Percentiles rank a stretch among this genome's conserved stretches.
phyloP scores from a whole-genome alignment of 1,140 invertebrate species.

The Tribolium castaneum region DNA sequence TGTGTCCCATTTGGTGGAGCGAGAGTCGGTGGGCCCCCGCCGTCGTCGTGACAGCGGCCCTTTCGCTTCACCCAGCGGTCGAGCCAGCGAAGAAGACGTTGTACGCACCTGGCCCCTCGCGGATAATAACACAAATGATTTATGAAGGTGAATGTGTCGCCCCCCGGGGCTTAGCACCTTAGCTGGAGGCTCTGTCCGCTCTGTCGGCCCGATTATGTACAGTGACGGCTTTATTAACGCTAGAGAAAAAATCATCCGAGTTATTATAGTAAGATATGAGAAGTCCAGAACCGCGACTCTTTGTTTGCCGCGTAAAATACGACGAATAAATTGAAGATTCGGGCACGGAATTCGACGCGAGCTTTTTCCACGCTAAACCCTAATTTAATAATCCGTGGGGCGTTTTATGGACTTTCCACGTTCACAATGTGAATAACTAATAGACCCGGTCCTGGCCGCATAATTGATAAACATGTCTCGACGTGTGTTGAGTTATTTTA shows the following conservation, averaged over 20 bases:
- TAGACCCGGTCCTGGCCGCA: slow-evolving; percentile 34
- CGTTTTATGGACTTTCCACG: slow-evolving; percentile 14
- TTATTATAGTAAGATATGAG: slow-evolving; percentile 46
- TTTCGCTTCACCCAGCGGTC: slow-evolving; percentile 28
- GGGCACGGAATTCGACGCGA: background rate
- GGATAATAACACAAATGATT: slow-evolving; percentile 54
- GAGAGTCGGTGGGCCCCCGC: slow-evolving; percentile 2
- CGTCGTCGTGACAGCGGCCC: slow-evolving; percentile 23
- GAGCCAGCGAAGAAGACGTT: slow-evolving; percentile 18
- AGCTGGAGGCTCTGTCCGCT: slow-evolving; percentile 42
- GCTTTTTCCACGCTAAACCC: slow-evolving; percentile 11
- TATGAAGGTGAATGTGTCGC: slow-evolving; percentile 53
- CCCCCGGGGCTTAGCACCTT: slow-evolving; percentile 48
- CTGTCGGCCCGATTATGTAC: slow-evolving; percentile 51
- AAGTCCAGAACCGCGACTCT: slow-evolving; percentile 30
- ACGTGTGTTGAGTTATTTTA: slow-evolving; percentile 40
- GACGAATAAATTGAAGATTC: slow-evolving; percentile 40
- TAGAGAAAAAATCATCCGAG: slow-evolving; percentile 45
- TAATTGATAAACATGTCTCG: slow-evolving; percentile 41
- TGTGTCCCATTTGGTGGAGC: slow-evolving; percentile 4
- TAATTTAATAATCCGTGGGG: slow-evolving; percentile 18
- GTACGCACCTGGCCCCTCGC: slow-evolving; percentile 50
- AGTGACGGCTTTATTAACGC: slow-evolving; percentile 53
- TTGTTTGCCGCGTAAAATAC: slow-evolving; percentile 25
- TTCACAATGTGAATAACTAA: slow-evolving; percentile 15